Percentiles rank a stretch among this genome's conserved stretches.
Evolutionary conservation across 2,888 invertebrate species (phyloP).

Genomic region (Trichopoda pennipes): DNA sequence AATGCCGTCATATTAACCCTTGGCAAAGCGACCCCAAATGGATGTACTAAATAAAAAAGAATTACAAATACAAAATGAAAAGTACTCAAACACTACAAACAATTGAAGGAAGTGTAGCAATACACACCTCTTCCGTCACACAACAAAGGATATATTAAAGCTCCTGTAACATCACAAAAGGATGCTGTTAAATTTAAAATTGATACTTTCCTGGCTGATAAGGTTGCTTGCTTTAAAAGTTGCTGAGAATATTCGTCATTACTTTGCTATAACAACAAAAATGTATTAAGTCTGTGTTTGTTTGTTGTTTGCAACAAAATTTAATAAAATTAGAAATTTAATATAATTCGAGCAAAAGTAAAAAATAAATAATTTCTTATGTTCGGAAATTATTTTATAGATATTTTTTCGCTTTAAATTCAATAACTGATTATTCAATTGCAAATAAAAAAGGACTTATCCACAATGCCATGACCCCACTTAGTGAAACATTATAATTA

Average conservation of each 20-base stretch:
- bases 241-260: conserved; percentile 67
- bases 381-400: too few species aligned
- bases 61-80: neutral
- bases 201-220: conserved; percentile 73
- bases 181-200: conserved; percentile 75
- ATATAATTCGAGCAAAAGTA: too few species aligned
- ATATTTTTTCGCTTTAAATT: too few species aligned
- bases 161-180: conserved; percentile 73
- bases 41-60: conserved; percentile 73
- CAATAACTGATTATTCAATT: too few species aligned
- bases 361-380: too few species aligned
- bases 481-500: too few species aligned
- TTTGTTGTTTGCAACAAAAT: too few species aligned
- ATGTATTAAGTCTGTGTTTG: neutral
- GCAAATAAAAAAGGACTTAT: too few species aligned
- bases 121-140: conserved; percentile 70
- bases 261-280: conserved; percentile 62
- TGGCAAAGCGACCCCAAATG: conserved; percentile 76
- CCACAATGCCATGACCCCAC: too few species aligned
- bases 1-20: conserved; percentile 73
- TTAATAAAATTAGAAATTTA: too few species aligned
- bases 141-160: conserved; percentile 74
- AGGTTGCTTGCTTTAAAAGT: conserved; percentile 70
- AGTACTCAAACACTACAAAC: neutral
- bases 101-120: too few species aligned